These are phyloP conservation scores for Drosophila fulvimacula DNA, from an alignment of 2,888 invertebrate species.

Conservation along the genomic window DNA sequence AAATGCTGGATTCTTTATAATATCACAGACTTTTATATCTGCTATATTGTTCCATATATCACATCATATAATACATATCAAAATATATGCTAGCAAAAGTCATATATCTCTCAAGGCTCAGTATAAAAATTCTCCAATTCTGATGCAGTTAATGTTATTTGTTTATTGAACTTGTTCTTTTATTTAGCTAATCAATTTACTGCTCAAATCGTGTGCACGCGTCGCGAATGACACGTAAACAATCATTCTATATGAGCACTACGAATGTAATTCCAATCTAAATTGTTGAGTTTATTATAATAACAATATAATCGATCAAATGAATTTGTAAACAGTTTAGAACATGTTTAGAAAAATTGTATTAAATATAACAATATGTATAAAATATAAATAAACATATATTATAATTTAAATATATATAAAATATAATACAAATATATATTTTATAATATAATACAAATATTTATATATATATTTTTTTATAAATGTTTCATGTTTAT, in stretches of 20 bases:
- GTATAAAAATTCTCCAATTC: conserved; percentile 2
- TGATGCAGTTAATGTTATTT: conserved; percentile 17
- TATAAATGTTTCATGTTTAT: too few species aligned
- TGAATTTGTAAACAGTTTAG: neutral
- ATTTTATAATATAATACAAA: too few species aligned
- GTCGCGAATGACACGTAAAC: conserved; percentile 27
- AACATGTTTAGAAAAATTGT: neutral
- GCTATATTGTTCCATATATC: too few species aligned
- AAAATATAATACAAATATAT: too few species aligned
- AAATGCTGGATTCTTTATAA: too few species aligned
- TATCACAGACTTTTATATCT: too few species aligned
- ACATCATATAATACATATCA: too few species aligned
- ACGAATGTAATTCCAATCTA: conserved; percentile 24
- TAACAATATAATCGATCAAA: too few species aligned
- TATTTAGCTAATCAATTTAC: conserved; percentile 45
- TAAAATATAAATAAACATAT: neutral
- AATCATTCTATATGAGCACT: conserved; percentile 40
- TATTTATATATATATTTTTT: too few species aligned
- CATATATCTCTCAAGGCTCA: neutral
- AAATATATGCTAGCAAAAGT: too few species aligned
- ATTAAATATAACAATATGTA: too few species aligned
- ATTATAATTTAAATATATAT: too few species aligned
- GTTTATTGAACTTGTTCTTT: conserved; percentile 29
- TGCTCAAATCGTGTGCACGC: conserved; percentile 42
- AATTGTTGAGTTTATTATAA: neutral